Evolutionary conservation across 2,888 invertebrate genomes (phyloP).

Genomic region (Lissocephala sabroskyi): DNA sequence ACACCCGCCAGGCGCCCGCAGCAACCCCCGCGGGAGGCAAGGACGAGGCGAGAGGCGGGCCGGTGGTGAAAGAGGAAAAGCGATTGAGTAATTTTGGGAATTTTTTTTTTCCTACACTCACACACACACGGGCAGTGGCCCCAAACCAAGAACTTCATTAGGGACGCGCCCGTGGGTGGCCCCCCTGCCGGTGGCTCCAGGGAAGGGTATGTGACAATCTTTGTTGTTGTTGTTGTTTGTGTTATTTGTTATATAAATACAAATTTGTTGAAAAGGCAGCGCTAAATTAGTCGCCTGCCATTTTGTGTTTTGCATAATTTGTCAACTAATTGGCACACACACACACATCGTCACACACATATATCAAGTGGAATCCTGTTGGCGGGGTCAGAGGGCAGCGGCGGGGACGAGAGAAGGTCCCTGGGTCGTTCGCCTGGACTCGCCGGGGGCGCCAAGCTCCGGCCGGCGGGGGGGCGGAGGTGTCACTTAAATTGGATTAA

Average conservation of each 20-base stretch:
- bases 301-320: conserved; percentile 50
- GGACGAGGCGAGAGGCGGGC: background rate
- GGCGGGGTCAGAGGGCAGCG: too few species aligned
- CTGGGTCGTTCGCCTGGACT: too few species aligned
- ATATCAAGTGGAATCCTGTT: too few species aligned
- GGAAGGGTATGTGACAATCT: conserved; percentile 30
- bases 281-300: too few species aligned
- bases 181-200: conserved; percentile 9
- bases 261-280: background rate
- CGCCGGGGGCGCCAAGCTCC: too few species aligned
- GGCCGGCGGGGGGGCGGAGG: too few species aligned
- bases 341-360: conserved; percentile 15
- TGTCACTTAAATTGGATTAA: conserved; percentile 48
- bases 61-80: background rate
- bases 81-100: conserved; percentile 4
- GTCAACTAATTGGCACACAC: conserved; percentile 51
- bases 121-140: background rate
- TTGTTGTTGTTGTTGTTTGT: conserved; percentile 22
- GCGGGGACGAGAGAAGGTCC: too few species aligned
- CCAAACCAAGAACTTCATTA: background rate
- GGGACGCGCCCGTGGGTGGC: too few species aligned
- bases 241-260: conserved; percentile 22
- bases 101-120: conserved; percentile 2
- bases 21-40: conserved; percentile 3
- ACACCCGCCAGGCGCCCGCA: conserved; percentile 13